A percentile compares a stretch with the other conserved stretches of the same genome.
Conservation (phyloP, 2,113 vertebrate genomes). For the Gyps fulvus region DNA sequence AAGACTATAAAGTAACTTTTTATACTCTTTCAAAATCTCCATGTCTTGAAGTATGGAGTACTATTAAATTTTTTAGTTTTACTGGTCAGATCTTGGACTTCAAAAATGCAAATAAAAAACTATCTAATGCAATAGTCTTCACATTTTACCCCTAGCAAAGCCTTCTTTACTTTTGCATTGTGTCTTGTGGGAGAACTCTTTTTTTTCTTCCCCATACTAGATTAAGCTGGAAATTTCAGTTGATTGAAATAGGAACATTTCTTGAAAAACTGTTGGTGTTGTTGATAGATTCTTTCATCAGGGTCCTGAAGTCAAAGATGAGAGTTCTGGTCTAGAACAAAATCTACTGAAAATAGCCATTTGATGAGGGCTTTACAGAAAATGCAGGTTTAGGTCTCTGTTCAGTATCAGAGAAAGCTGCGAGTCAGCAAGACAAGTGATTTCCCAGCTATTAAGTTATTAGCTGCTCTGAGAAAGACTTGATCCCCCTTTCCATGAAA, state of each 20-base stretch:
- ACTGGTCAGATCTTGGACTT: background rate
- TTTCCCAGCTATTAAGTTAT: background rate
- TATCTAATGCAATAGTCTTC: background rate
- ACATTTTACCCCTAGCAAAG: background rate
- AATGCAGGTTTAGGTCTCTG: background rate
- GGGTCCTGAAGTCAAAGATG: background rate
- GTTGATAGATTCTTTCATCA: background rate
- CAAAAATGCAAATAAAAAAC: background rate
- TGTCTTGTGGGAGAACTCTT: background rate
- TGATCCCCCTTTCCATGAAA: background rate
- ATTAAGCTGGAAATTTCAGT: background rate
- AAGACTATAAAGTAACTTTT: background rate
- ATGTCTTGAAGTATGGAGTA: background rate
- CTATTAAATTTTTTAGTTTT: background rate
- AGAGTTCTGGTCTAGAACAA: background rate
- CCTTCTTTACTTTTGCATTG: background rate
- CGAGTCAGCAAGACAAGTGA: background rate
- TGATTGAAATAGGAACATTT: background rate
- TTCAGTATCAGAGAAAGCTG: background rate
- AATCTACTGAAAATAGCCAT: background rate
- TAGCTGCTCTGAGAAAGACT: background rate
- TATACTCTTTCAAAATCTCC: background rate
- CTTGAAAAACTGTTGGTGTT: background rate
- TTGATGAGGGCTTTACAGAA: background rate
- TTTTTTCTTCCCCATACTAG: background rate